phyloP scores from a whole-genome alignment of 2,888 invertebrate genomes.

The Thysanoteuthis rhombus region DNA sequence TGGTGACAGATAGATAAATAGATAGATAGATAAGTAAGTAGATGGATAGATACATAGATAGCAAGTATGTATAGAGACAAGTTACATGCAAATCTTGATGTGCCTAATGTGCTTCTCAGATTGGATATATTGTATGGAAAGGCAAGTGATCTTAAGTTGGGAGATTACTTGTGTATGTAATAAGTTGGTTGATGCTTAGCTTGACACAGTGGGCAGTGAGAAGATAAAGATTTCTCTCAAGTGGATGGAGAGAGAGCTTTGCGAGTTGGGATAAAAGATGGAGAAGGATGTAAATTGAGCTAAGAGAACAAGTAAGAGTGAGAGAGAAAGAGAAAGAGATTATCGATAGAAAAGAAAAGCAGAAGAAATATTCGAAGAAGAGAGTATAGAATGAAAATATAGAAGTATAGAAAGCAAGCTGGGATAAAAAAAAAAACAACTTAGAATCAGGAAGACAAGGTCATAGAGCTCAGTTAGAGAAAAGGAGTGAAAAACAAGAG shows the following conservation, averaged over 20 bases:
- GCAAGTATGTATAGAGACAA: not conserved
- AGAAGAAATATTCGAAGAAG: too few relatives aligned
- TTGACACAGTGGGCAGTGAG: not conserved
- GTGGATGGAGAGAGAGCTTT: not conserved
- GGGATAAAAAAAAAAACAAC: not conserved
- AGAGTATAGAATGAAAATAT: too few relatives aligned
- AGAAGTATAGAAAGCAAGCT: not conserved
- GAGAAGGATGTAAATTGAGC: not conserved
- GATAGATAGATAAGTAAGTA: too few relatives aligned
- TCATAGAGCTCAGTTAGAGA: not conserved
- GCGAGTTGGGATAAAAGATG: too few relatives aligned
- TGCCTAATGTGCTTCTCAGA: not conserved
- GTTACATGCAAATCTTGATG: not conserved
- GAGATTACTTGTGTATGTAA: not conserved
- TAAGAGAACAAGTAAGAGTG: not conserved
- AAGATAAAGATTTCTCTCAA: not conserved
- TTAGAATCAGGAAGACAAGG: too few relatives aligned
- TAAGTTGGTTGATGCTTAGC: conserved; percentile 12
- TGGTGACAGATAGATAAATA: not conserved
- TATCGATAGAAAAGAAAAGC: too few relatives aligned
- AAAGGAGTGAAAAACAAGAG: not conserved
- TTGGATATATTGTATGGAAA: not conserved
- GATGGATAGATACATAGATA: too few relatives aligned
- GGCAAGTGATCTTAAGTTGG: not conserved
- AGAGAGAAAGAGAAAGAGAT: not conserved